A percentile compares a stretch with the other conserved stretches of the same genome.
Evolutionary conservation across 2,888 invertebrate species (phyloP).

Genomic region (Cremastobaeus sp.): DNA sequence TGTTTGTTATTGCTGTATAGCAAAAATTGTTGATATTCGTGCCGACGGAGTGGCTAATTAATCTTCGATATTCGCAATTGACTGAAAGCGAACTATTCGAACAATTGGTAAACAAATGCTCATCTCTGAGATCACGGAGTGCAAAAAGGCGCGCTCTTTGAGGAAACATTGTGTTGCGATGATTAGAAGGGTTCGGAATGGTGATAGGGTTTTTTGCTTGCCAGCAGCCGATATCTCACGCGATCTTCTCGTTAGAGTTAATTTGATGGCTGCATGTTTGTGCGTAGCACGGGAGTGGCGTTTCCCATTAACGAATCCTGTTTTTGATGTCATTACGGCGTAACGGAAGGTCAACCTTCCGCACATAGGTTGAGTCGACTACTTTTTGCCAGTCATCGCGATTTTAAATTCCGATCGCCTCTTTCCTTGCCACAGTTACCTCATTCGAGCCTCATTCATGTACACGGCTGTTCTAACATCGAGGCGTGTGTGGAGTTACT

Average conservation of each 20-base stretch:
- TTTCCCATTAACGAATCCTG: slow-evolving; percentile 67
- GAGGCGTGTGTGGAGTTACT: neutral
- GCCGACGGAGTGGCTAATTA: too few relatives aligned
- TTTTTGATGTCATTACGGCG: slow-evolving; percentile 65
- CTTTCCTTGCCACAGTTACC: slow-evolving; percentile 34
- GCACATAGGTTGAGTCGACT: slow-evolving; percentile 58
- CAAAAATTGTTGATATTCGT: too few relatives aligned
- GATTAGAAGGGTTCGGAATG: slow-evolving; percentile 31
- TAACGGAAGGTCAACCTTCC: slow-evolving; percentile 70
- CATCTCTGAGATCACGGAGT: too few relatives aligned
- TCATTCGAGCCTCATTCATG: slow-evolving; percentile 31
- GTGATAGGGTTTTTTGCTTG: slow-evolving; percentile 45
- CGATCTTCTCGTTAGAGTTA: slow-evolving; percentile 43
- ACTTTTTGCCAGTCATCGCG: slow-evolving; percentile 36
- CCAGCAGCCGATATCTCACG: slow-evolving; percentile 38
- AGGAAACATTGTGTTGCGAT: slow-evolving; percentile 21
- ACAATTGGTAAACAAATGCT: too few relatives aligned
- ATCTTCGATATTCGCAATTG: too few relatives aligned
- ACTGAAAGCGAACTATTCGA: too few relatives aligned
- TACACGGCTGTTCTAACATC: slow-evolving; percentile 24
- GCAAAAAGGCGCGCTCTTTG: slow-evolving; percentile 10
- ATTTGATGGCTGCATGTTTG: slow-evolving; percentile 47
- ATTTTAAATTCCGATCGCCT: slow-evolving; percentile 39
- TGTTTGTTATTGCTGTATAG: too few relatives aligned
- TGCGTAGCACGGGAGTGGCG: slow-evolving; percentile 51